These are phyloP conservation scores for Eremobia ochroleuca DNA, from an alignment of 2,888 invertebrate genomes.

Conservation along the genomic window DNA sequence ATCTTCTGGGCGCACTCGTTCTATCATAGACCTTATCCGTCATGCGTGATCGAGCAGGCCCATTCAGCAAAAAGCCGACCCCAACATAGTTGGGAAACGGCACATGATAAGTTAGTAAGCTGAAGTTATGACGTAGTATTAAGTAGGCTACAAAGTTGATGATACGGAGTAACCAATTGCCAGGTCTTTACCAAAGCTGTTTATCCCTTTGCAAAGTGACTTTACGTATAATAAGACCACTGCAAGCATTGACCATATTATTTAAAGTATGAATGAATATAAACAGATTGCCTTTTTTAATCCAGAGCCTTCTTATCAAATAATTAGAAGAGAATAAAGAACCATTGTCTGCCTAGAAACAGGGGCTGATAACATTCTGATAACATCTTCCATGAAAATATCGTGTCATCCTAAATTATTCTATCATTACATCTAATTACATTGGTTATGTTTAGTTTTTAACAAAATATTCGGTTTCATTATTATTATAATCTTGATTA, in stretches of 20 bases:
- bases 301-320: constrained; percentile 55
- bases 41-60: too few species aligned
- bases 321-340: constrained; percentile 65
- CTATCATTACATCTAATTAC: constrained; percentile 43
- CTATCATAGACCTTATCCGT: too few species aligned
- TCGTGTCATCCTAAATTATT: constrained; percentile 31
- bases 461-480: constrained; percentile 33
- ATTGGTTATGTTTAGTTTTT: constrained; percentile 9
- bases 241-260: not conserved
- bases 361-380: constrained; percentile 36
- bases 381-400: constrained; percentile 24
- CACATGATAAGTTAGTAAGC: too few species aligned
- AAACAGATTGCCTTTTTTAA: constrained; percentile 26
- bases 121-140: not conserved
- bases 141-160: not conserved
- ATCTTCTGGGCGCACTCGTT: too few species aligned
- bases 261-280: not conserved
- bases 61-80: not conserved
- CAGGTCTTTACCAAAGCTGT: not conserved
- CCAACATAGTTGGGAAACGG: not conserved
- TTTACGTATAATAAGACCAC: not conserved
- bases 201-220: not conserved
- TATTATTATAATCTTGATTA: constrained; percentile 26
- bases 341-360: constrained; percentile 53
- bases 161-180: not conserved